phyloP scores from a whole-genome alignment of 2,888 invertebrate genomes.

The Rhingia rostrata region DNA sequence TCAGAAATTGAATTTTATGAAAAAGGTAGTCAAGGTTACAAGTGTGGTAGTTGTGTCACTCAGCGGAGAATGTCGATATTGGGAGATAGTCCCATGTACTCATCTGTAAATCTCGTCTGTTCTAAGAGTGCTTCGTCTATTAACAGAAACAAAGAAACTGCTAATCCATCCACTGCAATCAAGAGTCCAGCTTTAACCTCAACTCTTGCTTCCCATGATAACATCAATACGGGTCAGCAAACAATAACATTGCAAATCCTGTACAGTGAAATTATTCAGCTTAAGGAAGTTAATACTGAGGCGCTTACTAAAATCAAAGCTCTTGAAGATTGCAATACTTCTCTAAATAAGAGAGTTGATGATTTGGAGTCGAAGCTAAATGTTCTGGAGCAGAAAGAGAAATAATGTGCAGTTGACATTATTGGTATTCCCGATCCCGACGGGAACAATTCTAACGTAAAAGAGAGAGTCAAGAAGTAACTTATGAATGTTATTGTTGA shows the following conservation, averaged over 20 bases:
- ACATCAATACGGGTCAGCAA: not conserved
- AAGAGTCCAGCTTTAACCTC: constrained; percentile 1
- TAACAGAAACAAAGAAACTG: too few relatives aligned
- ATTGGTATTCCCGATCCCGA: constrained; percentile 16
- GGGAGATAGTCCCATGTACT: not conserved
- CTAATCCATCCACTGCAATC: too few relatives aligned
- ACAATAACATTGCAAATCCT: constrained; percentile 4
- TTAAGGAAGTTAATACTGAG: constrained; percentile 9
- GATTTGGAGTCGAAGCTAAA: constrained; percentile 16
- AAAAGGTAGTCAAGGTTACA: constrained; percentile 12
- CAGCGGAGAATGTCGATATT: constrained; percentile 35
- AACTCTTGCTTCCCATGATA: not conserved
- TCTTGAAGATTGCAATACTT: constrained; percentile 17
- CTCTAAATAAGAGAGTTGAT: constrained; percentile 1
- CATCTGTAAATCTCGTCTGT: not conserved
- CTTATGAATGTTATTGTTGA: constrained; percentile 4
- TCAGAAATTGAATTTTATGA: constrained; percentile 20
- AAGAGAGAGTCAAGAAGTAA: constrained; percentile 3
- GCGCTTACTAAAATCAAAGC: constrained; percentile 13
- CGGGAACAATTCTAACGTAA: constrained; percentile 7
- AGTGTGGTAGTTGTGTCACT: constrained; percentile 20
- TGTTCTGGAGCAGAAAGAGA: constrained; percentile 15
- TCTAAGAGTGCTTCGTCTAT: constrained; percentile 2
- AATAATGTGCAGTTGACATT: constrained; percentile 21
- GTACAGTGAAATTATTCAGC: constrained; percentile 18